Percentiles rank a stretch among this genome's conserved stretches.
These are phyloP conservation scores for Hydrotaea cyrtoneurina DNA, from an alignment of 2,888 invertebrate genomes.

Conservation along the genomic window DNA sequence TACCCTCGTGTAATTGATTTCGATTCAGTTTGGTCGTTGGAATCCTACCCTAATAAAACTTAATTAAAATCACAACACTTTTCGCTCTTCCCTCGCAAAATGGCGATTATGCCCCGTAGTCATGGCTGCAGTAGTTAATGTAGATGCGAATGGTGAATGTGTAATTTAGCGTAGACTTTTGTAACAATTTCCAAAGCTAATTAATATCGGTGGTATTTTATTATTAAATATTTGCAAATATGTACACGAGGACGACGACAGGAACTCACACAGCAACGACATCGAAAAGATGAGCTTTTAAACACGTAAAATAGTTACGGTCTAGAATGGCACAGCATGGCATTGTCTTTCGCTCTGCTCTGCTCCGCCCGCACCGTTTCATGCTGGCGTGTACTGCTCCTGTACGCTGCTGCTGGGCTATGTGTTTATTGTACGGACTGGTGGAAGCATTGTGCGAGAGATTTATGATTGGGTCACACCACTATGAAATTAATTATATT, in stretches of 20 bases:
- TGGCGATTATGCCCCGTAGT: background rate
- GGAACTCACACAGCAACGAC: background rate
- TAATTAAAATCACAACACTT: background rate
- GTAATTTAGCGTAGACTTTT: conserved; percentile 8
- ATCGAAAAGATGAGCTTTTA: conserved; percentile 8
- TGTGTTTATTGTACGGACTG: background rate
- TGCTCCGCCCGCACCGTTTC: background rate
- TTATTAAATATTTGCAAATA: conserved; percentile 37
- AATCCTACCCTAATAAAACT: too few relatives aligned
- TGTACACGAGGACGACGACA: background rate
- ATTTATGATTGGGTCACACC: conserved; percentile 64
- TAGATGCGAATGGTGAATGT: background rate
- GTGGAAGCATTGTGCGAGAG: conserved; percentile 11
- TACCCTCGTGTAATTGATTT: too few relatives aligned
- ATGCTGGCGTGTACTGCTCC: background rate
- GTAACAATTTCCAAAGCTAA: conserved; percentile 55
- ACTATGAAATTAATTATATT: conserved; percentile 64
- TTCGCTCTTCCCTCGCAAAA: background rate
- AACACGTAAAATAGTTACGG: background rate
- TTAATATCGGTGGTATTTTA: conserved; percentile 45
- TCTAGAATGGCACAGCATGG: background rate
- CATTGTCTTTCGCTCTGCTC: background rate
- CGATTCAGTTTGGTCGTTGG: too few relatives aligned
- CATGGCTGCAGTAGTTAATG: background rate
- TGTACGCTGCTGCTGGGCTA: background rate